Base-by-base conservation (phyloP, 2,888 invertebrate species). In the Hirtodrosophila duncani region DNA sequence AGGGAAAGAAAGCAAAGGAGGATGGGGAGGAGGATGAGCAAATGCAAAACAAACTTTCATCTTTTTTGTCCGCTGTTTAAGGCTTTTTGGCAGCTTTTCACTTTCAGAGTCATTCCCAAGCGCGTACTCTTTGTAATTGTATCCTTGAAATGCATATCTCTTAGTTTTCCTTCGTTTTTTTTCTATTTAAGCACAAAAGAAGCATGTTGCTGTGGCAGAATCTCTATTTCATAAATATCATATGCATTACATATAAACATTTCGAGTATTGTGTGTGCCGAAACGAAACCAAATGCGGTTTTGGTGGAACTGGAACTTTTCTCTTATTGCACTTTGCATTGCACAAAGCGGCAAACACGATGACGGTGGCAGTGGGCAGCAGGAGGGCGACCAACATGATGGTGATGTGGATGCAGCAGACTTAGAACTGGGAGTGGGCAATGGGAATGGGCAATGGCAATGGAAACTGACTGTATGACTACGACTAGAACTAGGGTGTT, bases 61-160 rank as follows among this genome's bases (percentile, higher is more conserved):
- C 48, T 59, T 21, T 10, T 11, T 18, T 31, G 20, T 11, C 17
- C 13, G 37, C 30, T 31, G 20, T 9, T 37, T 7, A 14, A 44
- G 31, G 10, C 9, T 17, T 3, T 31, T 23, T 9, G 11, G 34
- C 21, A 29, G 29, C 11, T 43, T 16, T 30, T 23, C 21, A 23
- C 21, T 14, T 6, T 33, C 34, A 36, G 43, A 36, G 36, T 3
- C 7, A 7, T 6, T 51, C 38, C 34, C 34, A 41, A 44, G 34
- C 24, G 36, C 52, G 41, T 45, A 55, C 57, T 53, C 57, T 79
- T 71, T 77, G 66, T 65, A 68, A 67, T 53, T 50, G 58, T 75
- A 80, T 72, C 75, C 75, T 75, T 75, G 75, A 80, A 75, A 75
- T 77, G 67, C 64, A 75, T 79, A 74, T 79, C 75, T 78, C 70